Evolutionary conservation across 1,140 invertebrate genomes (phyloP).

Genomic region (Megathymus violae): DNA sequence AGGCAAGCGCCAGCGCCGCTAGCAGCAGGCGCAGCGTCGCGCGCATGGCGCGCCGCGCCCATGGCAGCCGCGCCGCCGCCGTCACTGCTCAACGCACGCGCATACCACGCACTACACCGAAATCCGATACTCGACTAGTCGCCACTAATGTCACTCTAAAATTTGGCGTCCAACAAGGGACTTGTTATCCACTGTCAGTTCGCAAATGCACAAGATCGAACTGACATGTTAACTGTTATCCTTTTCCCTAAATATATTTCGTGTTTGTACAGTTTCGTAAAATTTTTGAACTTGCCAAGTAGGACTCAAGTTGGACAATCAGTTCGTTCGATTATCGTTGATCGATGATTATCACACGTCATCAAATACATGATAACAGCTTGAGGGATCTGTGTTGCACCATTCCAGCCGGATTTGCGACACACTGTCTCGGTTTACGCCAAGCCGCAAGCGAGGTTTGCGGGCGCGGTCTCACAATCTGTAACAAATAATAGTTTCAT

Average conservation of each 20-base stretch:
- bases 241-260: not conserved
- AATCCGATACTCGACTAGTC: slow-evolving; percentile 13
- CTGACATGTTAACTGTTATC: slow-evolving; percentile 22
- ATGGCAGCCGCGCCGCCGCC: slow-evolving; percentile 76
- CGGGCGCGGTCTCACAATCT: slow-evolving; percentile 65
- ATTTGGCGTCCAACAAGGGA: slow-evolving; percentile 7
- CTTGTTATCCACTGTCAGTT: slow-evolving; percentile 29
- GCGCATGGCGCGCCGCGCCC: slow-evolving; percentile 80
- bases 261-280: slow-evolving; percentile 13
- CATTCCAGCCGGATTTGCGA: slow-evolving; percentile 46
- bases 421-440: slow-evolving; percentile 48
- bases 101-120: slow-evolving; percentile 49
- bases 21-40: too few species aligned
- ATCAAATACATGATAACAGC: slow-evolving; percentile 30
- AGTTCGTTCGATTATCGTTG: slow-evolving; percentile 28
- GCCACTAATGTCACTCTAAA: not conserved
- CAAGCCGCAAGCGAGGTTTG: slow-evolving; percentile 52
- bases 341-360: slow-evolving; percentile 26
- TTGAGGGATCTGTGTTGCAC: slow-evolving; percentile 41
- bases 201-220: slow-evolving; percentile 3
- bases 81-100: slow-evolving; percentile 68
- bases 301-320: slow-evolving; percentile 26
- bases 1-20: too few species aligned
- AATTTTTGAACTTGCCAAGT: slow-evolving; percentile 3
- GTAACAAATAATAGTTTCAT: slow-evolving; percentile 64